Base-by-base conservation (phyloP, 2,113 vertebrate species). In the Zosterops hypoxanthus region DNA sequence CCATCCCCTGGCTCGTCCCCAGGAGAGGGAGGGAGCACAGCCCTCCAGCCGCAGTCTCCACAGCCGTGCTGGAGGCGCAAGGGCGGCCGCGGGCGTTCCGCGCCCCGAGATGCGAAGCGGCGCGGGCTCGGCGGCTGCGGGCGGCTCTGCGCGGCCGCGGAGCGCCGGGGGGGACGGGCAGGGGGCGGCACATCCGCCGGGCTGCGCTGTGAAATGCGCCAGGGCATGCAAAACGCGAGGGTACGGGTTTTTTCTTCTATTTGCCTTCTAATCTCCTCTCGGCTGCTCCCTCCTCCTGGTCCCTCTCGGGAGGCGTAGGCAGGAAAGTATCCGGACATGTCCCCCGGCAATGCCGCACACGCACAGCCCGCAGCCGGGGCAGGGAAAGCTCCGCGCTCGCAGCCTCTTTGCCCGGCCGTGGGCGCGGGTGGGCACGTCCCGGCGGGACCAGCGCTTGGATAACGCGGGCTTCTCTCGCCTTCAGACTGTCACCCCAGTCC, bases 121-220 rank as follows among this genome's bases (percentile, higher is more conserved):
- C 31, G 64, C 82, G 42, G 63, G 19, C 60, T 41, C 13, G 14
- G 70, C 36, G 47, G 52, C 75, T 52, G 33, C 57, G 6, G 75
- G 53, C 41, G 22, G 33, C 65, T 93, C 73, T 87, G 61, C 88
- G 94, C 86, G 88, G 82, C 90, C 52, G 91, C 92, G 91, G 86
- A 95, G 91, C 52, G 73, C 88, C 73, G 61, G 36, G 46, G 71
- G 49, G 13, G 16, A n/a, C 66, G 80, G 20, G 15, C 14, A 53
- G 23, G 42, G 25, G 34, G 60, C 47, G 64, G 24, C 15, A 21
- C 13, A 5, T 75, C 73, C 36, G 61, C 56, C 21, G 14, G 7
- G 55, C 60, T 49, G 65, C 55, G 64, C 53, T 42, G 6, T 12
- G 26, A 86, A 76, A 69, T 2, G 31, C 41, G 24, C 55, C 22